Base-by-base conservation (phyloP, 2,888 invertebrate species). In the Nymphalis urticae region DNA sequence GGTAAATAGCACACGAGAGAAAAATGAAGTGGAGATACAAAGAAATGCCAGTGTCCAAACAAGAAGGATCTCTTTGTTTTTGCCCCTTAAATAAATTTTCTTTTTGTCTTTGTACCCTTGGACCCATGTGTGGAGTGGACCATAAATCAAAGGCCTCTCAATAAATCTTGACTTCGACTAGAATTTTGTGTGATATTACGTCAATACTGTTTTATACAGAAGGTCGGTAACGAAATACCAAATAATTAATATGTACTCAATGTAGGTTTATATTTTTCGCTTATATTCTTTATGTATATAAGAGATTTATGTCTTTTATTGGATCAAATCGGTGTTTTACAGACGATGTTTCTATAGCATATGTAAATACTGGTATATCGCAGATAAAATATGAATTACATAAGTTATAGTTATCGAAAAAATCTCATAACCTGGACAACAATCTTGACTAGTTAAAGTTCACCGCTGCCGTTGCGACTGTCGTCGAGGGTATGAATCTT, bases 81-180 rank as follows among this genome's bases (percentile, higher is more conserved):
- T 84, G 77, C 77, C 75, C 76, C 79, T 82, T 85, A 83, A 87
- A 86, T 85, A 85, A 87, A 85, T 81, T 84, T 85, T 82, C 77
- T 83, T 88, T 89, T 86, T 87, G 86, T 87, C 84, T 87, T 86
- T 85, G 86, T 85, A 86, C 85, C 88, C 83, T 85, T 82, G 80
- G 84, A 79, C 86, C 85, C 89, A 88, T 86, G 85, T 88, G 89
- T 86, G 85, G 85, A 85, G 83, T 83, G 85, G 81, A 84, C 83
- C 82, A 89, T 90, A 90, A 89, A 90, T 90, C 90, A 90, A 88
- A 87, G 82, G 77, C 79, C 82, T 84, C 86, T 85, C 89, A 86
- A 90, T 90, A 90, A 89, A 90, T 90, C 89, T 85, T 82, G 81
- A 84, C 83, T 85, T 77, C 80, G 85, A 80, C 82, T 58, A 80